These are phyloP conservation scores for Mesaphorura yosii DNA, from an alignment of 1,140 invertebrate species.

Conservation along the genomic window DNA sequence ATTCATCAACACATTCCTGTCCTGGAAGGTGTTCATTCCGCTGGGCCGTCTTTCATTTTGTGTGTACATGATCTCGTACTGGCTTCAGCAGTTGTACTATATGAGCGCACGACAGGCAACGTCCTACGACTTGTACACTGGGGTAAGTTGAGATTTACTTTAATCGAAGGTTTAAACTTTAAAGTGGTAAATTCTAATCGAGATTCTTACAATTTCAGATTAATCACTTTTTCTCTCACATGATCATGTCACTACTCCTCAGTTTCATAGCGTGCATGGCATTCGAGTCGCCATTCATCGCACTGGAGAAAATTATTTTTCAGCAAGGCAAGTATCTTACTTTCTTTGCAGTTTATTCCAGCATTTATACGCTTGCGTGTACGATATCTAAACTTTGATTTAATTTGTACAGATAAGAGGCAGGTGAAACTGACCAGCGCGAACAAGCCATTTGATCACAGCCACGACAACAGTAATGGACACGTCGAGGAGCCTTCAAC, in stretches of 20 bases:
- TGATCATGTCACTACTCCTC: conserved; percentile 6
- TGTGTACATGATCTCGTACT: conserved; percentile 45
- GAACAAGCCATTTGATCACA: too few species aligned
- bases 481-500: too few species aligned
- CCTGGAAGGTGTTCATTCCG: conserved; percentile 43
- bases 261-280: conserved; percentile 9
- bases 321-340: too few species aligned
- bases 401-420: too few species aligned
- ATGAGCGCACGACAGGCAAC: background rate
- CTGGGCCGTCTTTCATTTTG: conserved; percentile 46
- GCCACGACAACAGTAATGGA: too few species aligned
- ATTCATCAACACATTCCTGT: conserved; percentile 42
- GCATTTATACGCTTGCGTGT: too few species aligned
- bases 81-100: conserved; percentile 17
- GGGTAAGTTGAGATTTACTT: background rate
- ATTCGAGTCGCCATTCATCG: conserved; percentile 22
- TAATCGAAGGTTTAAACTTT: background rate
- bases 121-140: conserved; percentile 6
- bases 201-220: background rate
- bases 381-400: too few species aligned
- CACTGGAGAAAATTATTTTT: conserved; percentile 18
- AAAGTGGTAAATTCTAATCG: background rate
- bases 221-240: conserved; percentile 11
- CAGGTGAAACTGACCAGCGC: too few species aligned
- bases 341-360: too few species aligned